These are phyloP conservation scores for Platypus cylindrus DNA, from an alignment of 2,888 invertebrate genomes.

Conservation along the genomic window DNA sequence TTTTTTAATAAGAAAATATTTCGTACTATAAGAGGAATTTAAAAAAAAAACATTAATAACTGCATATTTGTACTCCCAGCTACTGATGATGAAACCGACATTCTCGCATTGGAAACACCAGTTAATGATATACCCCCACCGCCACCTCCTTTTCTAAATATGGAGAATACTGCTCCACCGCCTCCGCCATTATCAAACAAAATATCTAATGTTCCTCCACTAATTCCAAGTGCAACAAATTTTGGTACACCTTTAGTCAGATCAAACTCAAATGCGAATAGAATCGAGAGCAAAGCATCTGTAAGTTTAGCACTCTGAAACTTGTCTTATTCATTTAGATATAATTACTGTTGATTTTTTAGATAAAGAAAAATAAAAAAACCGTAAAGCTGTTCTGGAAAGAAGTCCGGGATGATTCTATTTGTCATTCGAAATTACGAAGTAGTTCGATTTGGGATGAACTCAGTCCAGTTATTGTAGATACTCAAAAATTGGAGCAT, in stretches of 20 bases:
- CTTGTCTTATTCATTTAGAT: too few relatives aligned
- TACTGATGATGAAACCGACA: slow-evolving; percentile 75
- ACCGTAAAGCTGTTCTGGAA: slow-evolving; percentile 98
- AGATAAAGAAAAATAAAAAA: slow-evolving; percentile 77
- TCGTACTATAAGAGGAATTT: too few relatives aligned
- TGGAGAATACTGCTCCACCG: slow-evolving; percentile 39
- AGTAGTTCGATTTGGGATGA: slow-evolving; percentile 84
- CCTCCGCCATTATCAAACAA: slow-evolving; percentile 30
- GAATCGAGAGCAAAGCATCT: slow-evolving; percentile 36
- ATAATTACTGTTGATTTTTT: too few relatives aligned
- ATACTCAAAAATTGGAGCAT: slow-evolving; percentile 87
- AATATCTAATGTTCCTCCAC: slow-evolving; percentile 29
- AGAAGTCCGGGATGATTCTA: slow-evolving; percentile 72
- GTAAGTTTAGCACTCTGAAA: too few relatives aligned
- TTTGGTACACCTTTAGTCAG: slow-evolving; percentile 31
- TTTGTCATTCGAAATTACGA: slow-evolving; percentile 44
- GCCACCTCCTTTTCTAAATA: slow-evolving; percentile 53
- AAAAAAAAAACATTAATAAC: too few relatives aligned
- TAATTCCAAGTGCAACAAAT: slow-evolving; percentile 37
- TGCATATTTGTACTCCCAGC: too few relatives aligned
- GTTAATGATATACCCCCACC: slow-evolving; percentile 62
- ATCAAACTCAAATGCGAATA: slow-evolving; percentile 20
- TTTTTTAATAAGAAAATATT: too few relatives aligned
- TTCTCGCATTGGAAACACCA: slow-evolving; percentile 47
- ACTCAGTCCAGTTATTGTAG: slow-evolving; percentile 69